Percentiles rank a stretch among this genome's conserved stretches.
phyloP scores from a whole-genome alignment of 2,797 vertebrate species.

The Ptychobarbus kaznakovi region DNA sequence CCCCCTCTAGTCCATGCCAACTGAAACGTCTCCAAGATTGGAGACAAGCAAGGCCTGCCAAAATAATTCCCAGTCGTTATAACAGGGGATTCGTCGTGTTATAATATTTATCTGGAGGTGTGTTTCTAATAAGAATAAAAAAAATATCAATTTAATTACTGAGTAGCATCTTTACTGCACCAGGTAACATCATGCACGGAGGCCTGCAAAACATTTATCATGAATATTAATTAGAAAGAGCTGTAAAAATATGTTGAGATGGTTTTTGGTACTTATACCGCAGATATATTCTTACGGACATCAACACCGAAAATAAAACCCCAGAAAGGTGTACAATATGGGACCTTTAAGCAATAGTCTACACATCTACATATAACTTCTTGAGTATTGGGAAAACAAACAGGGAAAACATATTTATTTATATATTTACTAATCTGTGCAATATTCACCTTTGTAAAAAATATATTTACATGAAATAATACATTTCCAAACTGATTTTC shows the following conservation, averaged over 20 bases:
- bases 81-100: neutral
- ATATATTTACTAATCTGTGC: neutral
- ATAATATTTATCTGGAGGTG: neutral
- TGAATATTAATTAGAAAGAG: too few relatives aligned
- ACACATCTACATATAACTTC: neutral
- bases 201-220: too few relatives aligned
- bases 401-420: neutral
- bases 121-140: neutral
- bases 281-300: too few relatives aligned
- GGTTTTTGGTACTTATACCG: too few relatives aligned
- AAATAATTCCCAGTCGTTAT: conserved; percentile 9
- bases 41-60: conserved; percentile 30
- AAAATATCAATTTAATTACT: neutral
- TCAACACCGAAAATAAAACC: too few relatives aligned
- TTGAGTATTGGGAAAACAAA: neutral
- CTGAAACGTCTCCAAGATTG: conserved; percentile 41
- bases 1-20: conserved; percentile 51
- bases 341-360: neutral
- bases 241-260: too few relatives aligned
- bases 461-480: neutral
- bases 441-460: neutral
- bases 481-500: neutral
- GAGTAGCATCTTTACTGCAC: neutral
- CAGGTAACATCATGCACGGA: neutral
- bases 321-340: too few relatives aligned